Conservation (phyloP, 2,797 vertebrate genomes). For the Liasis olivaceus region DNA sequence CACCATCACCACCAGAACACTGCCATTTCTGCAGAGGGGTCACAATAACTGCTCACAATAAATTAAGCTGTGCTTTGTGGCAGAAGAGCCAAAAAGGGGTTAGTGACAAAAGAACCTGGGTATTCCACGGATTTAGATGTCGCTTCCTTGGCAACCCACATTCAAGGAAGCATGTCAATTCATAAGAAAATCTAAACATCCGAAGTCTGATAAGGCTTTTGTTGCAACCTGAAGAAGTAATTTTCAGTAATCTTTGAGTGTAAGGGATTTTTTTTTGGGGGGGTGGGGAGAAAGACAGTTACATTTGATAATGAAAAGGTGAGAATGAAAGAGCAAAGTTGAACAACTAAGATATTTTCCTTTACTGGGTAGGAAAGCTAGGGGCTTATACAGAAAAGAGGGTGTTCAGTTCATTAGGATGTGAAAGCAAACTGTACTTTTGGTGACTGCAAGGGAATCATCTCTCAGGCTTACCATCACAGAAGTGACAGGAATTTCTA, state of each 20-base stretch:
- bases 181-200: conserved; percentile 66
- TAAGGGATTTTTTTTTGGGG: background rate
- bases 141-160: conserved; percentile 51
- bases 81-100: conserved; percentile 18
- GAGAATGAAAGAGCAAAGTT: background rate
- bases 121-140: conserved; percentile 51
- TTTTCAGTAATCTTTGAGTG: conserved; percentile 67
- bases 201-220: conserved; percentile 63
- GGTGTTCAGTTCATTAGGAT: conserved; percentile 61
- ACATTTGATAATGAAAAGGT: conserved; percentile 61
- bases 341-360: conserved; percentile 52
- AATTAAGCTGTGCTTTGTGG: background rate
- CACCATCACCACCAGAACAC: background rate
- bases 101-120: conserved; percentile 31
- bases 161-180: conserved; percentile 54
- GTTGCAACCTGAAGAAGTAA: conserved; percentile 67
- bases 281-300: conserved; percentile 55
- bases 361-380: conserved; percentile 62
- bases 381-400: conserved; percentile 53
- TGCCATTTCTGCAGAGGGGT: background rate
- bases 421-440: conserved; percentile 35
- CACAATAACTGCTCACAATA: conserved; percentile 31
- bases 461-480: conserved; percentile 25
- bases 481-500: background rate
- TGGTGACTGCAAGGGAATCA: conserved; percentile 42